Evolutionary conservation across 2,888 invertebrate genomes (phyloP).

Genomic region (Tribolium freemani): DNA sequence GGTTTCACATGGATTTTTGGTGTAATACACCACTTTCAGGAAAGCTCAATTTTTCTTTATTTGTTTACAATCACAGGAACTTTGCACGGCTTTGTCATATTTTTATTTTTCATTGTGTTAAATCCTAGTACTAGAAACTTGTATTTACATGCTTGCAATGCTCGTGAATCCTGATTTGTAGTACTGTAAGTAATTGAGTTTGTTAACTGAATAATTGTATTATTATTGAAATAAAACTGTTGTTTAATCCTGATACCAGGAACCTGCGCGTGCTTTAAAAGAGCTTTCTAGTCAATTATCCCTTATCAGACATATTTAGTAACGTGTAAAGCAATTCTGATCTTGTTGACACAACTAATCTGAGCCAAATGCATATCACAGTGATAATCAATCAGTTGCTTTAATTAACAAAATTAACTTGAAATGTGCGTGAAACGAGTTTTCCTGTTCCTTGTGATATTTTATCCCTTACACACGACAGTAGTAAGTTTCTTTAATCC

Average conservation of each 20-base stretch:
- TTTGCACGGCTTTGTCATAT: constrained; percentile 74
- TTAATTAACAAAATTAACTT: neutral
- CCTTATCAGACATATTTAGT: neutral
- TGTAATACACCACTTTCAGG: constrained; percentile 65
- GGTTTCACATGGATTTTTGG: constrained; percentile 76
- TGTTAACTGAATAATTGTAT: too few species aligned
- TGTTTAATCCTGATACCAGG: constrained; percentile 73
- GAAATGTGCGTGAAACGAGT: neutral
- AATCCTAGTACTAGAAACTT: constrained; percentile 73
- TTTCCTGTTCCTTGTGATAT: neutral
- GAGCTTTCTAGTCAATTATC: neutral
- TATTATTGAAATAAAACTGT: too few species aligned
- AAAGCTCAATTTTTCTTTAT: constrained; percentile 62
- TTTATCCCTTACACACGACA: neutral
- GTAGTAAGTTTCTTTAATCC: neutral
- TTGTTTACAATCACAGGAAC: constrained; percentile 72
- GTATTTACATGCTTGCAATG: too few species aligned
- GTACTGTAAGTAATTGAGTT: too few species aligned
- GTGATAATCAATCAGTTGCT: neutral
- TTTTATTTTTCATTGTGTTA: constrained; percentile 74
- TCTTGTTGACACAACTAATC: neutral
- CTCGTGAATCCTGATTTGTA: too few species aligned
- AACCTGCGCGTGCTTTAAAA: constrained; percentile 58
- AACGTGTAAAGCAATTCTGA: neutral
- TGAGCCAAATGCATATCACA: neutral